Evolutionary conservation across 2,888 invertebrate genomes (phyloP).

Genomic region (Adelphocoris suturalis): DNA sequence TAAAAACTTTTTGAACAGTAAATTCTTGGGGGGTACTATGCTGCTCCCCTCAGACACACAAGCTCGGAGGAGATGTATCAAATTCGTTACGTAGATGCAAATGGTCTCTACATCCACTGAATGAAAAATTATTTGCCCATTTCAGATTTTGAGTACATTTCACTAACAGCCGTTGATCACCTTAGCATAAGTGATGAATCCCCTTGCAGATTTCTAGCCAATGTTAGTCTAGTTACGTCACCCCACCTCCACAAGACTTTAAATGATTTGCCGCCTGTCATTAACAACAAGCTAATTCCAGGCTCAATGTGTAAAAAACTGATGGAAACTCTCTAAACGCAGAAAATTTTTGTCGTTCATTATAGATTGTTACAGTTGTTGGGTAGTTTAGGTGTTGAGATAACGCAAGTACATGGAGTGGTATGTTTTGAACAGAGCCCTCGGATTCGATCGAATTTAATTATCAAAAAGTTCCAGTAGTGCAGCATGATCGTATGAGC

Average conservation of each 20-base stretch:
- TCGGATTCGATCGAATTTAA: slow-evolving; percentile 21
- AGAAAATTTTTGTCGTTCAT: neutral
- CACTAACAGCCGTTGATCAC: neutral
- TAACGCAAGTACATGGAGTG: slow-evolving; percentile 16
- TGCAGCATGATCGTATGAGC: too few relatives aligned
- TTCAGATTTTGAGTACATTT: neutral
- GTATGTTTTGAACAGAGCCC: slow-evolving; percentile 35
- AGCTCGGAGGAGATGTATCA: neutral
- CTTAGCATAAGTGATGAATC: neutral
- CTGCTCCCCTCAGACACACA: neutral
- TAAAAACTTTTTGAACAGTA: slow-evolving; percentile 23
- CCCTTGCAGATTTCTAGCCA: neutral
- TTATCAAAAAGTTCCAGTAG: slow-evolving; percentile 36
- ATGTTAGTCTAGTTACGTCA: neutral
- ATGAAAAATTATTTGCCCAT: too few relatives aligned
- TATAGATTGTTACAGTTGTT: slow-evolving; percentile 18
- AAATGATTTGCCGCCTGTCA: neutral
- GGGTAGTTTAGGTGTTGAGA: slow-evolving; percentile 23
- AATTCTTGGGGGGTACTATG: neutral
- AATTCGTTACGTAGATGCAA: neutral
- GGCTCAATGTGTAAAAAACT: slow-evolving; percentile 46
- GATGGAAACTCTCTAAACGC: neutral
- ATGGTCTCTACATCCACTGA: too few relatives aligned
- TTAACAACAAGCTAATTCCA: neutral
- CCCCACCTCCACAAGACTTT: neutral